Evolutionary conservation across 2,113 vertebrate species (phyloP).

Genomic region (Abramis brama): DNA sequence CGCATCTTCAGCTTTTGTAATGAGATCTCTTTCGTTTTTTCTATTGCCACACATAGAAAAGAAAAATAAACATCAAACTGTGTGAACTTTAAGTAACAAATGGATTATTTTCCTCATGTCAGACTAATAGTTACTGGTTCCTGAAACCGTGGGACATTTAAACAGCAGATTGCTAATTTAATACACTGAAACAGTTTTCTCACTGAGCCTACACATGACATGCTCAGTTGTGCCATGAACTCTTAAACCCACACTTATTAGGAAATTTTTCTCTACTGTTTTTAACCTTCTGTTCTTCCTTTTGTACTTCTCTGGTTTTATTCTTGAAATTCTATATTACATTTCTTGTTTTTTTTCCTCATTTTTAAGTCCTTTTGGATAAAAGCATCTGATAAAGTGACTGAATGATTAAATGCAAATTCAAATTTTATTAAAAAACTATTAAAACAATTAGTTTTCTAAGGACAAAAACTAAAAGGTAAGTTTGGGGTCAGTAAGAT

Average conservation of each 20-base stretch:
- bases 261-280: neutral
- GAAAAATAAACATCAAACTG: neutral
- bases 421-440: neutral
- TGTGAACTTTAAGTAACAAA: neutral
- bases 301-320: neutral
- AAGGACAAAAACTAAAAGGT: neutral
- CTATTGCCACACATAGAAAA: neutral
- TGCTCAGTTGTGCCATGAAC: slow-evolving; percentile 27
- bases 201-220: neutral
- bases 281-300: neutral
- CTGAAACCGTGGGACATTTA: neutral
- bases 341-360: neutral
- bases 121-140: neutral
- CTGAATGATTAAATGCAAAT: neutral
- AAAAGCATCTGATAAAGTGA: neutral
- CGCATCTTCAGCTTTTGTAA: neutral
- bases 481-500: neutral
- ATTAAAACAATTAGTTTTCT: neutral
- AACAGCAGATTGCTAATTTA: neutral
- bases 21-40: neutral
- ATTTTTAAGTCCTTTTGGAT: neutral
- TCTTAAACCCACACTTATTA: slow-evolving; percentile 6
- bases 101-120: neutral
- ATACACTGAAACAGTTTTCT: neutral
- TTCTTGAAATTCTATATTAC: neutral